A percentile compares a stretch with the other conserved stretches of the same genome.
phyloP scores from a whole-genome alignment of 2,113 vertebrate genomes.

The Pyrgilauda ruficollis region DNA sequence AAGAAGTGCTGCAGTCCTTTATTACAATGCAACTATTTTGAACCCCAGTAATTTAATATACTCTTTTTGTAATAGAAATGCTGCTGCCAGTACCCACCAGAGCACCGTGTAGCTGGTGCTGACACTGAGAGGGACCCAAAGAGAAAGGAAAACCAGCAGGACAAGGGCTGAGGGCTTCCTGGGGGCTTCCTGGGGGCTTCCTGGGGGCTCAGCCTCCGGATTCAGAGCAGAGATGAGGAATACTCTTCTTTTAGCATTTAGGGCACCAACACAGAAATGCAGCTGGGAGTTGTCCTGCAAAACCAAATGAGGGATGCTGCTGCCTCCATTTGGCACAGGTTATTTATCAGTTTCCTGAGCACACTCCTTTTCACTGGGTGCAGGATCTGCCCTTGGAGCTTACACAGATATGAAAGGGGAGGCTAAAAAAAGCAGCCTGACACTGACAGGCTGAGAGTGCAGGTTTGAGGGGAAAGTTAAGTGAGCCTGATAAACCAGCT shows the following conservation, averaged over 20 bases:
- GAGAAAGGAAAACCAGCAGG: not conserved
- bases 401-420: not conserved
- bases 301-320: not conserved
- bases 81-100: not conserved
- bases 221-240: not conserved
- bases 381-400: not conserved
- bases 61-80: not conserved
- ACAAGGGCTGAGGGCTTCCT: not conserved
- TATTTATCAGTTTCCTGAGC: not conserved
- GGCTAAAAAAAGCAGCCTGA: not conserved
- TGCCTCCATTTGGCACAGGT: not conserved
- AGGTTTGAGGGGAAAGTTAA: slow-evolving; percentile 53
- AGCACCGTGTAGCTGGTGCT: not conserved
- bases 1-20: not conserved
- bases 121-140: rapidly evolving
- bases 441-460: not conserved
- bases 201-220: not conserved
- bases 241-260: not conserved
- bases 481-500: slow-evolving; percentile 46
- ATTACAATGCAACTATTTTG: not conserved
- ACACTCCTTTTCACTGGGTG: not conserved
- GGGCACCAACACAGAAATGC: not conserved
- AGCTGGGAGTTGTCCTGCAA: not conserved
- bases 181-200: too few species aligned
- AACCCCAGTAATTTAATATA: not conserved